These are phyloP conservation scores for Pandion haliaetus DNA, from an alignment of 2,113 vertebrate genomes.

Conservation along the genomic window DNA sequence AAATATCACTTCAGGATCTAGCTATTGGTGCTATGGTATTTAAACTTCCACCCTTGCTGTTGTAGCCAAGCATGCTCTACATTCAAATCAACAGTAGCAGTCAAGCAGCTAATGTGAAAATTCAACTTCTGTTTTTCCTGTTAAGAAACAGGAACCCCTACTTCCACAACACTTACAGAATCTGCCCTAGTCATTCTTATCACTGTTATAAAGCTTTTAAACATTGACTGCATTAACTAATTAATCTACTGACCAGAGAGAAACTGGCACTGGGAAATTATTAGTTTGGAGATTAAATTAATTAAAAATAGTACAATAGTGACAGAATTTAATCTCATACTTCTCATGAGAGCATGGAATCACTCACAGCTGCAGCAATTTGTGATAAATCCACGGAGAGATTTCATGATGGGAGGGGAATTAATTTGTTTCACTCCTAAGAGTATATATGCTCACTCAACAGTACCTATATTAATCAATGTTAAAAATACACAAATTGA, in stretches of 20 bases:
- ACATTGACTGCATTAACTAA: slow-evolving; percentile 32
- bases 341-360: slow-evolving; percentile 60
- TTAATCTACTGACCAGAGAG: slow-evolving; percentile 28
- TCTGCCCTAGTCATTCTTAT: background rate
- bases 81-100: background rate
- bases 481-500: background rate
- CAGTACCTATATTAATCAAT: background rate
- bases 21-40: background rate
- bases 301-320: slow-evolving; percentile 68
- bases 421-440: slow-evolving; percentile 39
- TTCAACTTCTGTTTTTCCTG: background rate
- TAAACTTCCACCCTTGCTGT: background rate
- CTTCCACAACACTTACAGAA: background rate
- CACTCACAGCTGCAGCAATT: slow-evolving; percentile 43
- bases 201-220: slow-evolving; percentile 8
- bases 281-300: slow-evolving; percentile 58
- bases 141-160: background rate
- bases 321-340: slow-evolving; percentile 68
- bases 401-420: slow-evolving; percentile 54
- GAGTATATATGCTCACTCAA: background rate
- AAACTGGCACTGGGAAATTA: background rate
- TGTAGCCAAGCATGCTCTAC: background rate
- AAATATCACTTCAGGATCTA: background rate
- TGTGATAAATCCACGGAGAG: slow-evolving; percentile 37
- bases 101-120: background rate